Conservation (phyloP, 1,140 invertebrate genomes). For the Drosophila novamexicana region DNA sequence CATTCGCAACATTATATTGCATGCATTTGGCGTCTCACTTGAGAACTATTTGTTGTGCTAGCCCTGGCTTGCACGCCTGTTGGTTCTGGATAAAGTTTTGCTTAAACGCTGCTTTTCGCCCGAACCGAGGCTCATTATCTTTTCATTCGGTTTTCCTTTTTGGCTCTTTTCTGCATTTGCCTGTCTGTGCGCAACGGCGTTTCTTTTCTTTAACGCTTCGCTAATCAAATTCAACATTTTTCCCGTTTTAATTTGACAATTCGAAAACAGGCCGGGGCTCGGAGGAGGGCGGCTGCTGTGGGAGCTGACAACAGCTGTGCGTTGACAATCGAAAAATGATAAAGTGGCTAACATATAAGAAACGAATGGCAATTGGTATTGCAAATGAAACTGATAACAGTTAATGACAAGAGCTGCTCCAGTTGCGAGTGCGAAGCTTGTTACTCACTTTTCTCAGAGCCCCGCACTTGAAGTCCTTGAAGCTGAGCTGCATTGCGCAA, state of each 20-base stretch:
- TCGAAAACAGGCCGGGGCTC: conserved; percentile 59
- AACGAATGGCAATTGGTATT: conserved; percentile 59
- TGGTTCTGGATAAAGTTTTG: conserved; percentile 63
- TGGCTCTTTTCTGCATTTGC: conserved; percentile 15
- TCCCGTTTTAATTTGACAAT: conserved; percentile 82
- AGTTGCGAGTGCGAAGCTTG: conserved; percentile 29
- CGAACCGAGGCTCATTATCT: conserved; percentile 72
- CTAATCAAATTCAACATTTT: conserved; percentile 82
- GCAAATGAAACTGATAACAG: conserved; percentile 47
- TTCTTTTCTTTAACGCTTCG: conserved; percentile 79
- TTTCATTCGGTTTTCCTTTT: conserved; percentile 41
- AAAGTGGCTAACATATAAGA: conserved; percentile 57
- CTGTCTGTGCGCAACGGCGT: conserved; percentile 10
- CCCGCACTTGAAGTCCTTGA: conserved; percentile 7
- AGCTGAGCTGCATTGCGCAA: conserved; percentile 42
- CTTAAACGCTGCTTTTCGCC: conserved; percentile 62
- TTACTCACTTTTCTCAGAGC: conserved; percentile 21
- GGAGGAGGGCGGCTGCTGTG: neutral
- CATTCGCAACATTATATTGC: no score
- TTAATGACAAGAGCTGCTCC: conserved; percentile 20
- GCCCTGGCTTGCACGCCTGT: conserved; percentile 46
- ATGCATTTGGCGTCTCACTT: neutral
- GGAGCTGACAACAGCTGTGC: conserved; percentile 64
- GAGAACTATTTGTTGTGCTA: neutral
- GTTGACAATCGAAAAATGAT: conserved; percentile 80